These are phyloP conservation scores for Hedychridium roseum DNA, from an alignment of 2,888 invertebrate genomes.

Conservation along the genomic window DNA sequence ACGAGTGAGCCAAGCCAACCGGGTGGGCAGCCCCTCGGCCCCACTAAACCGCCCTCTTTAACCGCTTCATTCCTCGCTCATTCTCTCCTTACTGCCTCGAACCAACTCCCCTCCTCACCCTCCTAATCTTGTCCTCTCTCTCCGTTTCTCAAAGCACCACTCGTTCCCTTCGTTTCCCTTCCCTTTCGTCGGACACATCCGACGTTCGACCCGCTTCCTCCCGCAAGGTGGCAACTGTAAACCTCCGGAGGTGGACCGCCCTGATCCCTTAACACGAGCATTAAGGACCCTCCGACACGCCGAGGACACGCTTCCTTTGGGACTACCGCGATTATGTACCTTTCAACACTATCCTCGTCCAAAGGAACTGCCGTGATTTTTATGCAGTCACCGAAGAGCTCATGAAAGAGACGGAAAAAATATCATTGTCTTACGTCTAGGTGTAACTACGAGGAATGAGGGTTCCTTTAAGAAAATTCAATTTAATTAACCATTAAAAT, in stretches of 20 bases:
- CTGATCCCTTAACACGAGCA: conserved; percentile 2
- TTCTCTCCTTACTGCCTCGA: conserved; percentile 48
- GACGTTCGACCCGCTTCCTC: conserved; percentile 9
- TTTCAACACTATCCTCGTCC: too few species aligned
- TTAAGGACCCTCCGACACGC: conserved; percentile 3
- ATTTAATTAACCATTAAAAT: too few species aligned
- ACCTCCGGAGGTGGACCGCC: not conserved
- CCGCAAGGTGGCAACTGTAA: not conserved
- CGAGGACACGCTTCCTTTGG: not conserved
- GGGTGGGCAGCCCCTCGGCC: conserved; percentile 26
- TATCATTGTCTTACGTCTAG: too few species aligned
- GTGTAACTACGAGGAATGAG: too few species aligned
- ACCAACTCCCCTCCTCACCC: not conserved
- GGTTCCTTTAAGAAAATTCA: too few species aligned
- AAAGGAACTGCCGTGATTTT: too few species aligned
- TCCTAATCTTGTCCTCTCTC: not conserved
- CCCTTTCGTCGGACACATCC: not conserved
- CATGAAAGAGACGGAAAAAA: too few species aligned
- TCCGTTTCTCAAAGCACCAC: not conserved
- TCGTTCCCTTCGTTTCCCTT: not conserved
- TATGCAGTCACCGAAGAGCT: too few species aligned
- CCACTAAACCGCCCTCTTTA: conserved; percentile 33
- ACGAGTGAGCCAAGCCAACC: too few species aligned
- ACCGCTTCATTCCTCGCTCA: conserved; percentile 39
- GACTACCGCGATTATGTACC: too few species aligned